Conservation (phyloP, 2,888 invertebrate species). For the Nesidiocoris tenuis region DNA sequence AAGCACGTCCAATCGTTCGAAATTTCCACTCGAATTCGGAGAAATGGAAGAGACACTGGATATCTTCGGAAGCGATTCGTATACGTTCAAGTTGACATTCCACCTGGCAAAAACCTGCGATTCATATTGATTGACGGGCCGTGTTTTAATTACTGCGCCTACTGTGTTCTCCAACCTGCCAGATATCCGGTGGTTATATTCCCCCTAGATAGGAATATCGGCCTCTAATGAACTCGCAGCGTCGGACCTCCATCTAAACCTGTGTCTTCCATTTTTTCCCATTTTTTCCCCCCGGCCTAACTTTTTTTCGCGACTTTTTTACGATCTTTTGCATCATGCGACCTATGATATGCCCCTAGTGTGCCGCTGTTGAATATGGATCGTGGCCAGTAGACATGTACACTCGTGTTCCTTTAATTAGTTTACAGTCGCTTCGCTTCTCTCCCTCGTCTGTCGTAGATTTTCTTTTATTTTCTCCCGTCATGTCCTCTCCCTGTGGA, state of each 20-base stretch:
- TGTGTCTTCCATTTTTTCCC: background rate
- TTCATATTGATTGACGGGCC: background rate
- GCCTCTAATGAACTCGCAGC: slow-evolving; percentile 27
- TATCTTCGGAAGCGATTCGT: background rate
- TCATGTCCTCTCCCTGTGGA: background rate
- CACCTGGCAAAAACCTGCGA: background rate
- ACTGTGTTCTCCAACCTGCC: background rate
- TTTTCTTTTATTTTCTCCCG: background rate
- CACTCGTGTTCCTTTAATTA: slow-evolving; percentile 29
- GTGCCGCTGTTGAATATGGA: slow-evolving; percentile 18
- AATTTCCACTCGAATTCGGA: too few relatives aligned
- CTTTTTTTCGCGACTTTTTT: background rate
- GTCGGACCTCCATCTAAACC: background rate
- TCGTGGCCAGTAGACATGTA: slow-evolving; percentile 11
- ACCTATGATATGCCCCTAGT: background rate
- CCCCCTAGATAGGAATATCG: slow-evolving; percentile 36
- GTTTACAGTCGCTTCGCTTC: slow-evolving; percentile 20
- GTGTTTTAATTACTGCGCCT: background rate
- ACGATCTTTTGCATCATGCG: background rate
- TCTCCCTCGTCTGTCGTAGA: background rate
- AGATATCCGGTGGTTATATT: background rate
- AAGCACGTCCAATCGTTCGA: too few relatives aligned
- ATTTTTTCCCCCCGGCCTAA: background rate
- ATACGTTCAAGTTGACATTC: background rate
- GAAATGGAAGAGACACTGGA: too few relatives aligned